Evolutionary conservation across 2,113 vertebrate species (phyloP).

Genomic region (Corythornis vintsioides): DNA sequence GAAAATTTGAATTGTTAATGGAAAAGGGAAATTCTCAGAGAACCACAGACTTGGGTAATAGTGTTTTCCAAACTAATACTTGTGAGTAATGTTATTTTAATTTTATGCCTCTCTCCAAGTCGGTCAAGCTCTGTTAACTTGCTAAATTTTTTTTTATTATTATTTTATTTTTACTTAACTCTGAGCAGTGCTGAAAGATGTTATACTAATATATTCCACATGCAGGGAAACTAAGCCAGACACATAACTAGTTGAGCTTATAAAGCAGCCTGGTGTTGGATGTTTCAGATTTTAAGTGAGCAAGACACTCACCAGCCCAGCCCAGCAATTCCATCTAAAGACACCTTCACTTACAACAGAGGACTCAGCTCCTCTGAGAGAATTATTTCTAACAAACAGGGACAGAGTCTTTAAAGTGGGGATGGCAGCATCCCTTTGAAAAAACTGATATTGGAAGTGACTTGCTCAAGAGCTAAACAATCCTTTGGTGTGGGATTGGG

Average conservation of each 20-base stretch:
- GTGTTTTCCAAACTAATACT: not conserved
- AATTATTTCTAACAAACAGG: not conserved
- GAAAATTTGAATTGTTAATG: not conserved
- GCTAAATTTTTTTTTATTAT: not conserved
- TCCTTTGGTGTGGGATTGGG: not conserved
- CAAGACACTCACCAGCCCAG: not conserved
- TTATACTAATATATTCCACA: not conserved
- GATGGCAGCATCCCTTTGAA: not conserved
- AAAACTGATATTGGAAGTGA: not conserved
- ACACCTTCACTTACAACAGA: not conserved
- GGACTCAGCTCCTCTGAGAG: not conserved
- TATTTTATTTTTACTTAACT: not conserved
- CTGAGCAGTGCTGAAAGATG: not conserved
- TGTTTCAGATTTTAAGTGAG: not conserved
- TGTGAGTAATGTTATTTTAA: not conserved
- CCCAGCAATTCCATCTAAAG: not conserved
- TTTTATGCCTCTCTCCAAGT: not conserved
- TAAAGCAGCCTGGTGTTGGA: not conserved
- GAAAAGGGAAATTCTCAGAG: not conserved
- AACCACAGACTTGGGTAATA: not conserved
- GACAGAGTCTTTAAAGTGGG: not conserved
- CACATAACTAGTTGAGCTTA: not conserved
- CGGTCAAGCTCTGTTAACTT: not conserved
- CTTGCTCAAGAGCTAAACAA: not conserved
- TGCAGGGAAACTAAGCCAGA: not conserved